These are phyloP conservation scores for Bergia puertoricense DNA, from an alignment of 92 coral and sea anemone genomes.

Conservation along the genomic window DNA sequence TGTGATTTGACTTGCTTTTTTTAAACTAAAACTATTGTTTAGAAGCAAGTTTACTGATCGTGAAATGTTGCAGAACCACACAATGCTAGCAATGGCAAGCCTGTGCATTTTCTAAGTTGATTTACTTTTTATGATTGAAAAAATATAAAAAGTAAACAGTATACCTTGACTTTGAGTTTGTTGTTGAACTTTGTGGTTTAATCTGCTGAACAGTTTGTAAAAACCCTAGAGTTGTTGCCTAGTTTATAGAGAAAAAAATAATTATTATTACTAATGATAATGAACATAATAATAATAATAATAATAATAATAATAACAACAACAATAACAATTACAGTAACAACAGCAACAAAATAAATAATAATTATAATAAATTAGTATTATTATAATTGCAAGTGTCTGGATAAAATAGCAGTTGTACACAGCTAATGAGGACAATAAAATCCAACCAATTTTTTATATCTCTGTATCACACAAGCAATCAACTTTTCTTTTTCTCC, in stretches of 20 bases:
- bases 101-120: background rate
- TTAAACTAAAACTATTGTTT: background rate
- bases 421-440: too few relatives aligned
- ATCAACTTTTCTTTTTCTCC: too few relatives aligned
- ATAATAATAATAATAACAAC: too few relatives aligned
- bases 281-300: too few relatives aligned
- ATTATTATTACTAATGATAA: too few relatives aligned
- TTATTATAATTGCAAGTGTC: too few relatives aligned
- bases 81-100: background rate
- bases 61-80: background rate
- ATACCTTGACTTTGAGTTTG: slow-evolving; percentile 45
- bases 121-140: background rate
- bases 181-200: slow-evolving; percentile 20
- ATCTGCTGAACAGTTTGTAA: slow-evolving; percentile 43
- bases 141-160: background rate
- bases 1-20: background rate
- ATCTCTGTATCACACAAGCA: too few relatives aligned
- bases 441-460: too few relatives aligned
- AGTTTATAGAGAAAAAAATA: background rate
- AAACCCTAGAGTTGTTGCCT: slow-evolving; percentile 44
- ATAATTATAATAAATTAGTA: too few relatives aligned
- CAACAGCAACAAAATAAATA: too few relatives aligned
- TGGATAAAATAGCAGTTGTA: too few relatives aligned
- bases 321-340: too few relatives aligned
- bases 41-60: background rate